phyloP scores from a whole-genome alignment of 2,888 invertebrate species.

The Polydrusus cervinus region DNA sequence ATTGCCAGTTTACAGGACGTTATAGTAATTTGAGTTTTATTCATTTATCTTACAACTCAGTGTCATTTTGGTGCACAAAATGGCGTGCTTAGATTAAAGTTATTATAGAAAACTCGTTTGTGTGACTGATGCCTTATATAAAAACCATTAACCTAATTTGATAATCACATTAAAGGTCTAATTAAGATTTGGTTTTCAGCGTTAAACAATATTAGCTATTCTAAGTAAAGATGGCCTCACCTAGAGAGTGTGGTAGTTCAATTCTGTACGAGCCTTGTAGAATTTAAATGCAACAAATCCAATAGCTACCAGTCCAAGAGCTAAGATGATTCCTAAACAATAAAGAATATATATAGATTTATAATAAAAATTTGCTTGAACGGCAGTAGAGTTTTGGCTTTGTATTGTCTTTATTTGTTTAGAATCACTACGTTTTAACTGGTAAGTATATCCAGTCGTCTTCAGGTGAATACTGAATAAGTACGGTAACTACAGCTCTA shows the following conservation, averaged over 20 bases:
- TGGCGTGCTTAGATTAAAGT: too few species aligned
- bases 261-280: constrained; percentile 88
- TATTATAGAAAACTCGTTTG: neutral
- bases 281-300: constrained; percentile 90
- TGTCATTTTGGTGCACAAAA: too few species aligned
- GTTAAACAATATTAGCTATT: constrained; percentile 24
- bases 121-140: neutral
- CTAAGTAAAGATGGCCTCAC: constrained; percentile 27
- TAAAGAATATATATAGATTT: neutral
- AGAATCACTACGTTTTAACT: too few species aligned
- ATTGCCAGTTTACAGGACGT: too few species aligned
- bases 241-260: constrained; percentile 93
- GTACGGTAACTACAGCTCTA: too few species aligned
- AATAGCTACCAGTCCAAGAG: constrained; percentile 85
- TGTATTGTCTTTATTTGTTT: too few species aligned
- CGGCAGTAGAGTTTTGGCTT: too few species aligned
- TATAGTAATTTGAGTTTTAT: too few species aligned
- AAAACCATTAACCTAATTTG: neutral
- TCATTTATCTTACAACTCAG: too few species aligned
- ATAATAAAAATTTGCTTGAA: too few species aligned
- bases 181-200: constrained; percentile 38
- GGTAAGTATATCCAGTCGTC: too few species aligned
- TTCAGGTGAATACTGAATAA: too few species aligned
- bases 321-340: constrained; percentile 78
- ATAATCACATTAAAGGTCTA: constrained; percentile 1